Evolutionary conservation across 53 echinoderm and acorn worm genomes (phyloP).

Genomic region (Hippasteria phrygiana): DNA sequence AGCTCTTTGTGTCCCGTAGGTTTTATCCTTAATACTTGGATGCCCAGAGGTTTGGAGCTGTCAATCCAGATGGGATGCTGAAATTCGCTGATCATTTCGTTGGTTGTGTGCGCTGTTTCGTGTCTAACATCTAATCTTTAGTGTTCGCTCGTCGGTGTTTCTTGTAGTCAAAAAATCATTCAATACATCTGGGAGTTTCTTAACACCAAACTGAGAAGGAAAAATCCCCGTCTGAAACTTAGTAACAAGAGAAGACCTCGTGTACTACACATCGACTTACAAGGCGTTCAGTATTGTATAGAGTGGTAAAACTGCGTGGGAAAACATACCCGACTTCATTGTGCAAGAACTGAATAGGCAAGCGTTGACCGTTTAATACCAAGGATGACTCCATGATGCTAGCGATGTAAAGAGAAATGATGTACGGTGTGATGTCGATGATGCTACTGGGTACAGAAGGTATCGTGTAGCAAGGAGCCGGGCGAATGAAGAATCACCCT

Average conservation of each 20-base stretch:
- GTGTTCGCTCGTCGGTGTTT: neutral
- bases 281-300: conserved; percentile 5
- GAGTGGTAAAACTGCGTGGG: conserved; percentile 8
- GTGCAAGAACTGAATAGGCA: conserved; percentile 29
- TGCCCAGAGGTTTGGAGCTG: conserved; percentile 2
- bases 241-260: conserved; percentile 28
- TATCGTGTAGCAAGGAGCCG: neutral
- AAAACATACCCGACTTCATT: neutral
- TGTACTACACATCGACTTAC: conserved; percentile 42
- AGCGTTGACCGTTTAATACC: conserved; percentile 24
- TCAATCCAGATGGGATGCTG: conserved; percentile 6
- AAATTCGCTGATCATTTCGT: neutral
- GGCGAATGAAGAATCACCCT: neutral
- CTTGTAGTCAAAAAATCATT: neutral
- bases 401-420: neutral
- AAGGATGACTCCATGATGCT: conserved; percentile 20
- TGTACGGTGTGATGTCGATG: conserved; percentile 11
- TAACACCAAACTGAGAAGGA: neutral
- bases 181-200: neutral
- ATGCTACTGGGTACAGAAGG: neutral
- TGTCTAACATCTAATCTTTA: neutral
- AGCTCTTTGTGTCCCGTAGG: neutral
- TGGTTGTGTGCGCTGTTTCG: neutral
- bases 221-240: neutral
- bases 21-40: neutral